Conservation (phyloP, 1,140 invertebrate genomes). For the Drosophila aff. region DNA sequence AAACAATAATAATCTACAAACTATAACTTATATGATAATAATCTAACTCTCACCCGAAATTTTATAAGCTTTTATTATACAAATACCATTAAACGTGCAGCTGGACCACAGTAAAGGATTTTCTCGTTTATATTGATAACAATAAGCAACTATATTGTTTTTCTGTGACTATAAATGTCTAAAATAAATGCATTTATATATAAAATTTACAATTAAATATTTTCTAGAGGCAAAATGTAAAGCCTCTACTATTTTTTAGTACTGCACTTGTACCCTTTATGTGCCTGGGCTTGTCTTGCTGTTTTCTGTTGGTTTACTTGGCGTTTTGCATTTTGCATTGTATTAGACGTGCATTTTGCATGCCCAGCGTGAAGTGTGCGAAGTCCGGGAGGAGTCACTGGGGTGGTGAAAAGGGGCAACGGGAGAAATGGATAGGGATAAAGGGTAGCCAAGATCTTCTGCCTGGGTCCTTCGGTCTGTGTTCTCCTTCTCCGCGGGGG, state of each 20-base stretch:
- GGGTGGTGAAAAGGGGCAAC: constrained; percentile 22
- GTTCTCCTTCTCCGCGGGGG: constrained; percentile 23
- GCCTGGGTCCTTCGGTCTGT: constrained; percentile 12
- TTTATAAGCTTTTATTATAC: no score
- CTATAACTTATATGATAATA: no score
- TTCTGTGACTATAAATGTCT: no score
- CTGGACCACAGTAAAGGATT: no score
- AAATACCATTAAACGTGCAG: no score
- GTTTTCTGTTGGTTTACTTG: constrained; percentile 56
- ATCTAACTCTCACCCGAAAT: no score
- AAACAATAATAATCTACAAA: no score
- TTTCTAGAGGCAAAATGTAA: no score
- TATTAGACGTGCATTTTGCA: constrained; percentile 82
- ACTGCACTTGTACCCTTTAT: constrained; percentile 3
- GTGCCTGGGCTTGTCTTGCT: neutral
- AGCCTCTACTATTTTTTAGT: neutral
- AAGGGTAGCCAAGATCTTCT: constrained; percentile 35
- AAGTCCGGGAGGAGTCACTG: constrained; percentile 50
- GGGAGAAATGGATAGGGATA: constrained; percentile 5
- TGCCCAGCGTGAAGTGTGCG: constrained; percentile 78
- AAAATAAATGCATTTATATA: no score
- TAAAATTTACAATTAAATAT: neutral
- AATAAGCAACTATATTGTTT: no score
- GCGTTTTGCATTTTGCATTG: constrained; percentile 78
- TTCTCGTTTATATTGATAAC: no score